Conservation (phyloP, 2,113 vertebrate genomes). For the Sorex fumeus region DNA sequence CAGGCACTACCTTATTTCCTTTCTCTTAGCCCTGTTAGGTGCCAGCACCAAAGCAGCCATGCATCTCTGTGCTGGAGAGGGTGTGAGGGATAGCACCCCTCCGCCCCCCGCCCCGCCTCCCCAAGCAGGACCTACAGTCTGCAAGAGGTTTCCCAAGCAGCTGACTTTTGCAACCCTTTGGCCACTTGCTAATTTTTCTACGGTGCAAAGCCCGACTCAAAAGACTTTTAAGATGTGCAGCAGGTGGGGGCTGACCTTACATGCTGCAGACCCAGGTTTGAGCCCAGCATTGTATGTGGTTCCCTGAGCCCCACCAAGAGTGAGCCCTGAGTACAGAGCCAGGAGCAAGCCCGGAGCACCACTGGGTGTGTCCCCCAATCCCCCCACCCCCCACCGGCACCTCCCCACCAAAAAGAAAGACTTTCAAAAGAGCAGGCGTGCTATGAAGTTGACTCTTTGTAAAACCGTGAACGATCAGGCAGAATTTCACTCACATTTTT, state of each 20-base stretch:
- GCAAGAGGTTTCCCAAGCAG: slow-evolving; percentile 4
- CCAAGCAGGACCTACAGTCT: rapidly evolving
- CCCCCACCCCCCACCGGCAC: too few species aligned
- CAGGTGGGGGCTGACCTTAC: too few species aligned
- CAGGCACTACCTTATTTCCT: background rate
- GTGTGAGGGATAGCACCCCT: background rate
- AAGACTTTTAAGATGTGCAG: background rate
- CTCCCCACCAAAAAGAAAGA: background rate
- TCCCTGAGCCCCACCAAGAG: too few species aligned
- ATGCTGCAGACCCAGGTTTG: too few species aligned
- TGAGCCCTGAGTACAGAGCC: too few species aligned
- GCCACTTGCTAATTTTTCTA: background rate
- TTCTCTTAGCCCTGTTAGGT: background rate
- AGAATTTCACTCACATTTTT: background rate
- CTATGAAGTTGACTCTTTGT: background rate
- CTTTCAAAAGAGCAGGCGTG: background rate
- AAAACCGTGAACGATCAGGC: background rate
- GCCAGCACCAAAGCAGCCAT: background rate
- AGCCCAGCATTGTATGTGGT: too few species aligned
- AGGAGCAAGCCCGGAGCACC: too few species aligned
- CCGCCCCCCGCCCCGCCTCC: too few species aligned
- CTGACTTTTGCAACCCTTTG: background rate
- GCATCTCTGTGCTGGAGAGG: background rate
- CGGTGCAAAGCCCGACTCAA: background rate
- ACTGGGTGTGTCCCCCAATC: too few species aligned